Base-by-base conservation (phyloP, 2,888 invertebrate species). In the Diplazon laetatorius region DNA sequence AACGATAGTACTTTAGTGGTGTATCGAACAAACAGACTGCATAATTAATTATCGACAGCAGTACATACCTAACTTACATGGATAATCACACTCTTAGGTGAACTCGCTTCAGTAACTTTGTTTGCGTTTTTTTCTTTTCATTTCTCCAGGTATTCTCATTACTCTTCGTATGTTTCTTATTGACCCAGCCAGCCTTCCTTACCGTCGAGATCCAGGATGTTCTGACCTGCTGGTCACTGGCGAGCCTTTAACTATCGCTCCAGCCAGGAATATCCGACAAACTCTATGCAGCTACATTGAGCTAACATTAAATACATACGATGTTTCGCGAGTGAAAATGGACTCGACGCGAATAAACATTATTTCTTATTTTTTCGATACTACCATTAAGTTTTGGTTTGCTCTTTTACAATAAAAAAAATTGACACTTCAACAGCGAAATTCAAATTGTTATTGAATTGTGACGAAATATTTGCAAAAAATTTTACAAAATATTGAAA, bases 31-130 rank as follows among this genome's bases (percentile, higher is more conserved):
- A 66, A 57, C 50, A 46, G 52, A 52, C 35, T 68, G 9, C 68
- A 65, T 71, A 75, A 75, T 79, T 75, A 75, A 79, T 79, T 71
- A 75, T 79, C 63, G 50, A 72, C 42, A 42, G 22, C 8, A n/a
- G 30, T 22, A 35, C 69, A 62, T 62, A 71, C 30, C 20, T 22
- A 62, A 71, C 62, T 57, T 75, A n/a, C n/a, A 71, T 63, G 71
- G 75, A 78, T 78, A 78, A 78, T 78, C 71, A 71, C 78, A 37
- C 57, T 35, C 25, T 52, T 30, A 52, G 42, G 59, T 66, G 57
- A 70, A 78, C 70, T 65, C 60, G 74, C 63, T 68, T 77, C 72
- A 72, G 77, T 72, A 65, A 60, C 52, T 71, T 55, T 20, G 57
- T 66, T 71, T 52, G 25, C 14, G 59, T 70, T 55, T 50, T 50